Evolutionary conservation across 2,797 vertebrate genomes (phyloP), one percentile per base, ranked within the genome.

Genomic region (Toxotes lorentzi): DNA sequence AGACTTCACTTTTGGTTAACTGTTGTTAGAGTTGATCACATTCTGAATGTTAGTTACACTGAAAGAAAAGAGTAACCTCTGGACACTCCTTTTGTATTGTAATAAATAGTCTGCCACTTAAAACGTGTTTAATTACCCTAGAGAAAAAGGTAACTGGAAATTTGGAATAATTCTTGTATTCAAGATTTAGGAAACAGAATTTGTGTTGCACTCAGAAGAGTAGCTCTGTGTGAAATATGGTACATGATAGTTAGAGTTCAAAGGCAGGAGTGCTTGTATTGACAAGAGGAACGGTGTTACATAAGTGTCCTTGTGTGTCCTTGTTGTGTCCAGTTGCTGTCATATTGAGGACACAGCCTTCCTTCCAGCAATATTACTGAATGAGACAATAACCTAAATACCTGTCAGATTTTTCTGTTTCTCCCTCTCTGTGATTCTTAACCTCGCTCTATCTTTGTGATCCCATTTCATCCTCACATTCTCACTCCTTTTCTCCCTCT

Each of bases 301-400:
- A 73, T 82, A 79, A 81, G 73, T 24, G 80, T 83, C 91, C 89
- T 91, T 70, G 73, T 48, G 63, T 87, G 91, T 91, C 90, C 91
- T 92, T 88, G 84, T 89, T 90, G 77, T 86, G 89, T 91, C 86
- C 80, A 82, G 47, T 80, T 58, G 54, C 76, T 73, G 73, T 90
- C 83, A 83, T 70, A 91, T 90, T 70, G 80, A 90, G 92, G 92
- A 87, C 91, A 81, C 69, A 56, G 70, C 79, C 82, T 91, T 76
- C 88, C 93, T 86, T 64, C 68, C 68, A 79, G 91, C 88, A 67
- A 79, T 81, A 35, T 68, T 67, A 45, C 78, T 65, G 73, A 65
- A 76, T 38, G 81, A 91, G 88, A 92, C 89, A 91, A 92, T 92
- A 93, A 92, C 92, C 90, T 88, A 91, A 93, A 94, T 93, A 92